phyloP scores from a whole-genome alignment of 2,113 vertebrate species.

The Pachycephala philippinensis region DNA sequence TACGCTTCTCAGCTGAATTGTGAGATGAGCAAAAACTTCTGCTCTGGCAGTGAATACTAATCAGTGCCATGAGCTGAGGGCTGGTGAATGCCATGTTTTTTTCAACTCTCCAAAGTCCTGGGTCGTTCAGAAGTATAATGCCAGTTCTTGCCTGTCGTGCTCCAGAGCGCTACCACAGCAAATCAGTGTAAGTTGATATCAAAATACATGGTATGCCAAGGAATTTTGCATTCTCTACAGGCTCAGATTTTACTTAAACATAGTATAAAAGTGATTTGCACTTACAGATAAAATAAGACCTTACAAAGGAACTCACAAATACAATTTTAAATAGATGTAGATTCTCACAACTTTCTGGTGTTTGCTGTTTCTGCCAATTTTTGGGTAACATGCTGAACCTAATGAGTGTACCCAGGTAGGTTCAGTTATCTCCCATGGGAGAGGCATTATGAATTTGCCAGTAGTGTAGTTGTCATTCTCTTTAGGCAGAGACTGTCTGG shows the following conservation, averaged over 20 bases:
- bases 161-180: not conserved
- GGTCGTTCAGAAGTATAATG: not conserved
- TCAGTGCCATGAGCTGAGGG: not conserved
- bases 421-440: not conserved
- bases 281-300: not conserved
- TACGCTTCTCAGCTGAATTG: not conserved
- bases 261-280: not conserved
- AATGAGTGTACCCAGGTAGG: not conserved
- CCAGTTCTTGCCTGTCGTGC: accelerated
- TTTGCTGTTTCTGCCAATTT: not conserved
- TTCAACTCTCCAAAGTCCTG: not conserved
- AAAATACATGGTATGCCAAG: not conserved
- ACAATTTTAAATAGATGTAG: not conserved
- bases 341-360: not conserved
- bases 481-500: not conserved
- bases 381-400: not conserved
- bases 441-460: not conserved
- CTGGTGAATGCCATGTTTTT: not conserved
- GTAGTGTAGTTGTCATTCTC: not conserved
- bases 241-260: not conserved
- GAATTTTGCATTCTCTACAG: not conserved
- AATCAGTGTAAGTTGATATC: not conserved
- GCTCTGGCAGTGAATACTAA: not conserved
- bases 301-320: not conserved
- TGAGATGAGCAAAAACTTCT: not conserved